A percentile compares a stretch with the other conserved stretches of the same genome.
Evolutionary conservation across 2,797 vertebrate species (phyloP).

Genomic region (Halcyon smyrnensis): DNA sequence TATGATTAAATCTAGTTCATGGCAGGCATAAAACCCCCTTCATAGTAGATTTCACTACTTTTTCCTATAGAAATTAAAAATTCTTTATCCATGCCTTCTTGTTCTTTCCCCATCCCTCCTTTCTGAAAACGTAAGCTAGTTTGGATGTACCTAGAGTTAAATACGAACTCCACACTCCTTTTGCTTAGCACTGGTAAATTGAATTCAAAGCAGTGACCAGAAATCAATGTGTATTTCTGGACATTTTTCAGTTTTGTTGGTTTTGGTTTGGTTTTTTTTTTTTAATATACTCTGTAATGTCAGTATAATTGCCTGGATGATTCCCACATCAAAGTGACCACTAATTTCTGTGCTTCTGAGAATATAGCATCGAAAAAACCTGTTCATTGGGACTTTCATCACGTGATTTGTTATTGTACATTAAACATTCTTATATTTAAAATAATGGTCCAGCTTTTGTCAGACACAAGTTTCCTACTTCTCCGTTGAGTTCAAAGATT

Average conservation of each 20-base stretch:
- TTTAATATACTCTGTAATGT: not conserved
- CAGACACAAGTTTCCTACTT: not conserved
- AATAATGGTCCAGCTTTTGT: not conserved
- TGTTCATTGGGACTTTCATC: not conserved
- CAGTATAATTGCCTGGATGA: not conserved
- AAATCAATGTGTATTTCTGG: not conserved
- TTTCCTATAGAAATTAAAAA: conserved; percentile 63
- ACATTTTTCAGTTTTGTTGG: not conserved
- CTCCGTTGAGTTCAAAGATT: not conserved
- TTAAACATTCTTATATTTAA: not conserved
- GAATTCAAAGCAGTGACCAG: not conserved
- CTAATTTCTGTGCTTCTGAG: not conserved
- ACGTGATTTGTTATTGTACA: not conserved
- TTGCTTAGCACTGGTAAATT: not conserved
- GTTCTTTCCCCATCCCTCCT: not conserved
- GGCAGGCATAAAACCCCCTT: conserved; percentile 62
- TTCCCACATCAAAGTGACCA: not conserved
- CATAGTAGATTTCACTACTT: conserved; percentile 72
- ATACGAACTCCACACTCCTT: not conserved
- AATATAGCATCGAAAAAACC: not conserved
- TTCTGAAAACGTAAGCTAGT: conserved; percentile 41
- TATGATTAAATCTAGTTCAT: conserved; percentile 71
- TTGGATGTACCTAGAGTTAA: not conserved
- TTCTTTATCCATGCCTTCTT: conserved; percentile 69
- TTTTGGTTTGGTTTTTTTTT: not conserved